phyloP scores from a whole-genome alignment of 2,113 vertebrate species.

The Leptocoma aspasia region DNA sequence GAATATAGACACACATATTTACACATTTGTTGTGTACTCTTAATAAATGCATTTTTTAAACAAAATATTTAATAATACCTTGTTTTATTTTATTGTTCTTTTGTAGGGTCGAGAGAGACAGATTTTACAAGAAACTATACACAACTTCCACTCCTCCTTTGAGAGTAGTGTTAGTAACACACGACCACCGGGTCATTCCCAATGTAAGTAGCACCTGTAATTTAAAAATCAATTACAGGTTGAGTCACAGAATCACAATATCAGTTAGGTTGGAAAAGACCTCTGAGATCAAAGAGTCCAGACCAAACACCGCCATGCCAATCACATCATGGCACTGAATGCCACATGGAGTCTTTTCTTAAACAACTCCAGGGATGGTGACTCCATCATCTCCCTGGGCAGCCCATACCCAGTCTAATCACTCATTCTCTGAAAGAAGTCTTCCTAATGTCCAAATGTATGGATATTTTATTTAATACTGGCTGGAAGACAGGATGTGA shows the following conservation, averaged over 20 bases:
- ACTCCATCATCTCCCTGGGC: background rate
- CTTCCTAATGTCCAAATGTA: background rate
- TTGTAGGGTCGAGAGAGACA: slow-evolving; percentile 92
- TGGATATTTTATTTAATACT: background rate
- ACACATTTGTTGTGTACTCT: background rate
- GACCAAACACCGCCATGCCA: background rate
- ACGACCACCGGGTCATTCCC: slow-evolving; percentile 78
- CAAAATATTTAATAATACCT: slow-evolving; percentile 10
- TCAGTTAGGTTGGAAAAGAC: background rate
- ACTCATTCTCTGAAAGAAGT: background rate
- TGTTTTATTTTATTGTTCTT: slow-evolving; percentile 31
- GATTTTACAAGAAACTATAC: slow-evolving; percentile 96
- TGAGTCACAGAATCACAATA: background rate
- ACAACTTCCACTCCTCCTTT: slow-evolving; percentile 98
- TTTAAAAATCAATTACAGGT: background rate
- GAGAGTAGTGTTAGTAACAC: slow-evolving; percentile 97
- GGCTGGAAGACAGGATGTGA: background rate
- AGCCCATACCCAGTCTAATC: background rate
- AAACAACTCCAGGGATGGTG: background rate
- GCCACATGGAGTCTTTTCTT: background rate
- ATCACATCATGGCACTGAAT: background rate
- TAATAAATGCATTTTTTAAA: background rate
- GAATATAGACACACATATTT: background rate
- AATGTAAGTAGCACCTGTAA: slow-evolving; percentile 75
- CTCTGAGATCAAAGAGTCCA: background rate